Evolutionary conservation across 2,113 vertebrate species (phyloP), one percentile per base, ranked within the genome.

Genomic region (Perca schrenkii): DNA sequence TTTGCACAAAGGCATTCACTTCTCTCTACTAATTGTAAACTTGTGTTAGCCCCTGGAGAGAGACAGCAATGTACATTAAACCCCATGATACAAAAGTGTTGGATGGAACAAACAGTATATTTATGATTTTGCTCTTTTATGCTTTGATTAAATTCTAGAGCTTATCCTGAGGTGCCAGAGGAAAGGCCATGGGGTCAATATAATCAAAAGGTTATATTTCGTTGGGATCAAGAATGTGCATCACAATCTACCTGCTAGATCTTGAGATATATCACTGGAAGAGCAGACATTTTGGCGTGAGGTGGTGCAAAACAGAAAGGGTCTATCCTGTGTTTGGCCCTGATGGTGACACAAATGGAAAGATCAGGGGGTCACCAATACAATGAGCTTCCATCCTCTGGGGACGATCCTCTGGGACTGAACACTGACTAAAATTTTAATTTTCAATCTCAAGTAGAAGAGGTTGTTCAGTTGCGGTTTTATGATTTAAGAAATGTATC

Each of bases 401-500:
- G 16, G 19, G 17, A 50, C 1, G 3, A 74, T 52, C 22, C 11
- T 19, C 46, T 28, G 47, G 17, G 21, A 52, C 34, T 16, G 10
- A 68, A 50, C 40, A 60, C 19, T 46, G 43, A 28, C 14, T 65
- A 15, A 31, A 16, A 61, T 81, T 63, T 12, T 21, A 56, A 81
- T 69, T 64, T 62, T 67, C 34, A 43, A 69, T 69, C 64, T 62
- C 63, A 75, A 68, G 69, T 31, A 69, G 15, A 16, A n/a, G 67
- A 58, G 25, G 56, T 40, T 65, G 43, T 73, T 82, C 53, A 58
- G 14, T 28, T 1, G 2, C 0, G 2, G 65, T 47, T 83, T 80
- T 56, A 64, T 74, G 72, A 75, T 53, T 83, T 76, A 75, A 8
- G 61, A 78, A 68, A 91, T 88, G 73, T 67, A 64, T 80, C 56